These are phyloP conservation scores for Ephestia elutella DNA, from an alignment of 1,140 invertebrate species.

Conservation along the genomic window DNA sequence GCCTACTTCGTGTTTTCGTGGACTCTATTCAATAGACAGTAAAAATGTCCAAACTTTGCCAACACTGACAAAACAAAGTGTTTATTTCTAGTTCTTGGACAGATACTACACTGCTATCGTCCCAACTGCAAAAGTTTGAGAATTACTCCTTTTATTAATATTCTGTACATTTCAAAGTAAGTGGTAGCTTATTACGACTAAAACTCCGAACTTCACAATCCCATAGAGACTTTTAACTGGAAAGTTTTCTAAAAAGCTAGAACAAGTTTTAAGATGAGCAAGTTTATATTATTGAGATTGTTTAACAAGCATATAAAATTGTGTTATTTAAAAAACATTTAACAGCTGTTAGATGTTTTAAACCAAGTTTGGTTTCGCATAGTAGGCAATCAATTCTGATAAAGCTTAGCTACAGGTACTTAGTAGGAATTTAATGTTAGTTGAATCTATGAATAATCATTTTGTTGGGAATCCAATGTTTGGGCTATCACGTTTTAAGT, in stretches of 20 bases:
- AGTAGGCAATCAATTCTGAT: not conserved
- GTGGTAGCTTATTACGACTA: not conserved
- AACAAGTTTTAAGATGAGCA: slow-evolving; percentile 6
- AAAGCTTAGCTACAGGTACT: not conserved
- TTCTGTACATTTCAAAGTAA: slow-evolving; percentile 1
- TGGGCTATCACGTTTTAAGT: slow-evolving; percentile 9
- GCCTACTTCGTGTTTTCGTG: slow-evolving; percentile 21
- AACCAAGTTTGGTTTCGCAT: too few relatives aligned
- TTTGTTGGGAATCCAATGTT: not conserved
- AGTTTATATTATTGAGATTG: not conserved
- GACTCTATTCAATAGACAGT: slow-evolving; percentile 33
- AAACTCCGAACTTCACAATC: not conserved
- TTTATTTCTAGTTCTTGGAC: slow-evolving; percentile 25
- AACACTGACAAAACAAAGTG: slow-evolving; percentile 27
- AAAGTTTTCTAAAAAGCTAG: slow-evolving; percentile 11
- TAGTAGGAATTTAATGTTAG: slow-evolving; percentile 1
- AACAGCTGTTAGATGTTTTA: too few relatives aligned
- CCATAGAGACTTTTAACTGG: slow-evolving; percentile 9
- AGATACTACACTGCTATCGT: not conserved
- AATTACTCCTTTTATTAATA: not conserved
- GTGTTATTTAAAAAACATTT: not conserved
- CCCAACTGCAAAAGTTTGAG: not conserved
- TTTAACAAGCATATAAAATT: not conserved
- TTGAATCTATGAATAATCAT: slow-evolving; percentile 6
- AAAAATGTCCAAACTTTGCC: slow-evolving; percentile 45